Base-by-base conservation (phyloP, 2,888 invertebrate species). In the Caenorhabditis sinica region DNA sequence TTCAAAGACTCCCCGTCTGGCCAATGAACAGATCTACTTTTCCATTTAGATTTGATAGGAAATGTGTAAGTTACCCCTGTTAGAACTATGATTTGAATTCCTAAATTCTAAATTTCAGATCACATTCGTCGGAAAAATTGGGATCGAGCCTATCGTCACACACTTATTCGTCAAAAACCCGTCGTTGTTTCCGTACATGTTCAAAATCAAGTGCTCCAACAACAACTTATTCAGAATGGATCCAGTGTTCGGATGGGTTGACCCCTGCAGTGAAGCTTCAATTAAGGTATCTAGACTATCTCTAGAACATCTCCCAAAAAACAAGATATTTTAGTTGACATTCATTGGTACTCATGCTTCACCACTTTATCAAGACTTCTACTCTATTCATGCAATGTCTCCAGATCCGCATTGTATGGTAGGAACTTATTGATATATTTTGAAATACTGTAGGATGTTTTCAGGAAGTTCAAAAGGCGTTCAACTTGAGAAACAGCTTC, bases 151-250 rank as follows among this genome's bases (percentile, higher is more conserved):
- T 0, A 36, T 71, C 1, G 28, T 6, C 13, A 28, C 56, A 8
- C 36, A 11, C 13, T 30, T 71, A 13, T 2, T 3, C 4, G 25
- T 71, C 3, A 13, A 8, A 25, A 71, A 71, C 30, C 36, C 58
- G 6, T 43, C 51, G 17, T n/a, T 15, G 25, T 40, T 58, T n/a
- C 58, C 71, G n/a, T 43, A 58, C 17, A 28, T 71, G 71, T 71
- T 71, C 71, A 71, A 71, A 51, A 6, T 71, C 8, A 71, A 71
- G 43, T 28, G 36, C 5, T 71, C 71, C 1, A 43, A 58, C 20
- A 71, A 71, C 30, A 17, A 8, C 1, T 13, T 58, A 6, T 43
- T 71, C 58, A 51, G 33, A 23, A 40, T 58, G 1, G 8, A 9
- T 9, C 69, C 69, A 6, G 9, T 20, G 11, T 17, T 17, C 28